phyloP scores from a whole-genome alignment of 1,140 invertebrate genomes.

The Orchestia grillus region DNA sequence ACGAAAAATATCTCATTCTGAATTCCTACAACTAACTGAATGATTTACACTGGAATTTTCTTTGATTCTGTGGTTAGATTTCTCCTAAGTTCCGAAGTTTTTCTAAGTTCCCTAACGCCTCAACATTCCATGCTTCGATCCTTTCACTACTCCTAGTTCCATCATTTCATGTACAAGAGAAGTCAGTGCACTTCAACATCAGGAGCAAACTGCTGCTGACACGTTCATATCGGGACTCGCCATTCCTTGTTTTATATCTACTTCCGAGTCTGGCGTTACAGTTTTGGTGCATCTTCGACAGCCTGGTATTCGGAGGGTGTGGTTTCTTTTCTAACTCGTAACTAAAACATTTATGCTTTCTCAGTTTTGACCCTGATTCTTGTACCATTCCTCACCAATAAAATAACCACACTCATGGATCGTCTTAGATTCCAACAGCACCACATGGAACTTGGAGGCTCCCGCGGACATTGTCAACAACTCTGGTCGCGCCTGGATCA shows the following conservation, averaged over 20 bases:
- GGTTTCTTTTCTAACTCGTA: not conserved
- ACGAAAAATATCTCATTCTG: too few species aligned
- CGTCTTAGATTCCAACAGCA: not conserved
- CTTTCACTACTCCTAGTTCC: not conserved
- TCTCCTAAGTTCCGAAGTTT: not conserved
- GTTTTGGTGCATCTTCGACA: not conserved
- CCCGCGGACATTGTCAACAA: constrained; percentile 72
- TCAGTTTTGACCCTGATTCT: not conserved
- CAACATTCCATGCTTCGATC: not conserved
- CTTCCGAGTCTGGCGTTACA: not conserved
- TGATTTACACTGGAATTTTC: not conserved
- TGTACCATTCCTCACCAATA: not conserved
- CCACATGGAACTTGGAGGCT: constrained; percentile 53
- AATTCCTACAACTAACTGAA: not conserved
- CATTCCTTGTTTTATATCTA: too few species aligned
- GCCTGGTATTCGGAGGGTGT: not conserved
- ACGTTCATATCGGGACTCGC: too few species aligned
- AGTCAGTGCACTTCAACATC: not conserved
- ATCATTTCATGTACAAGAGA: not conserved
- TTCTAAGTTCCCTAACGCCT: too few species aligned
- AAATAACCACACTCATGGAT: not conserved
- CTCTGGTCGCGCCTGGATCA: constrained; percentile 76
- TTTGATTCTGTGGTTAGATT: not conserved
- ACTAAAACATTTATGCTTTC: not conserved
- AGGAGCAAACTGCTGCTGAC: not conserved